Evolutionary conservation across 2,797 vertebrate genomes (phyloP).

Genomic region (Anguilla anguilla): DNA sequence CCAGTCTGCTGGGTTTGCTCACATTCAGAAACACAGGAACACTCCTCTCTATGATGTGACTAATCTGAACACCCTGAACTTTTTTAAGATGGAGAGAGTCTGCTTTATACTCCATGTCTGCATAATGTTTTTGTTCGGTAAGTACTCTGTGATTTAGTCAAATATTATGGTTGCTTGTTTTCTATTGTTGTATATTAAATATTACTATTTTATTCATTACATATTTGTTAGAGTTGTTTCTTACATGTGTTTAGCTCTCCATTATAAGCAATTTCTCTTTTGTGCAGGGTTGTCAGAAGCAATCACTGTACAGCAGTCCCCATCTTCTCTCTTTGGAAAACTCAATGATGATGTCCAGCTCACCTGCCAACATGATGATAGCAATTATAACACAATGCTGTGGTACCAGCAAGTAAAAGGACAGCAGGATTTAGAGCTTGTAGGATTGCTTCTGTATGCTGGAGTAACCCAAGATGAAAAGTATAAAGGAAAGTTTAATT

Average conservation of each 20-base stretch:
- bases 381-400: background rate
- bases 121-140: background rate
- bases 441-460: background rate
- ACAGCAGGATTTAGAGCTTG: constrained; percentile 17
- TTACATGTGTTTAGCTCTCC: no score
- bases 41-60: background rate
- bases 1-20: background rate
- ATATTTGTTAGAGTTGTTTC: background rate
- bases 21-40: background rate
- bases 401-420: constrained; percentile 16
- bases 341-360: background rate
- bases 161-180: background rate
- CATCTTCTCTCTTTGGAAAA: background rate
- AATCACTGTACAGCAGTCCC: background rate
- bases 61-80: background rate
- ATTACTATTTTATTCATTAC: background rate
- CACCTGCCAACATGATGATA: constrained; percentile 17
- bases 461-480: background rate
- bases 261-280: background rate
- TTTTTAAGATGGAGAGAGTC: background rate
- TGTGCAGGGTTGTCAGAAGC: background rate
- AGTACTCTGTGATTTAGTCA: background rate
- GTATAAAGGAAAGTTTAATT: background rate
- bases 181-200: background rate
- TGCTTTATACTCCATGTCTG: background rate